Conservation (phyloP, 2,797 vertebrate species). For the Hyperoplus immaculatus region DNA sequence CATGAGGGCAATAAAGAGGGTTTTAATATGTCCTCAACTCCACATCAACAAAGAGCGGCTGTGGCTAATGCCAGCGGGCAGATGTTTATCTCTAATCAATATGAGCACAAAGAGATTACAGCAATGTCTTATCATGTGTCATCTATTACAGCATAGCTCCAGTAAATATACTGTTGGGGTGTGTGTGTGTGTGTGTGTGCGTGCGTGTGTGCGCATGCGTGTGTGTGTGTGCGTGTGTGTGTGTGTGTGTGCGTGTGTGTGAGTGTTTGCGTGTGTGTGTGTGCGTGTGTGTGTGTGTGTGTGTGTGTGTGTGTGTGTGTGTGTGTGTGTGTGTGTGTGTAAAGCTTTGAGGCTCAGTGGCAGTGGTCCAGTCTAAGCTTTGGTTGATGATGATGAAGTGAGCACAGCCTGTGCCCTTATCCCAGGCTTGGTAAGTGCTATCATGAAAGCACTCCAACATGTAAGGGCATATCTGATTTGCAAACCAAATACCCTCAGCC, state of each 20-base stretch:
- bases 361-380: slow-evolving; percentile 44
- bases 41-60: slow-evolving; percentile 28
- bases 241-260: neutral
- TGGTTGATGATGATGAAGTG: slow-evolving; percentile 21
- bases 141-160: slow-evolving; percentile 48
- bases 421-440: slow-evolving; percentile 41
- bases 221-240: neutral
- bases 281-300: slow-evolving; percentile 19
- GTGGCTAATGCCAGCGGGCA: slow-evolving; percentile 25
- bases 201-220: slow-evolving; percentile 3
- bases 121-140: slow-evolving; percentile 57
- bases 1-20: slow-evolving; percentile 45
- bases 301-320: slow-evolving; percentile 14
- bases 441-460: slow-evolving; percentile 63
- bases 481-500: slow-evolving; percentile 57
- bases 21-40: slow-evolving; percentile 60
- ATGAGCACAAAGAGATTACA: slow-evolving; percentile 63
- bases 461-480: slow-evolving; percentile 62
- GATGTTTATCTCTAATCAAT: slow-evolving; percentile 72
- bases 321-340: slow-evolving; percentile 11
- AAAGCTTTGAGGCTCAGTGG: slow-evolving; percentile 32
- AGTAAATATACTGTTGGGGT: slow-evolving; percentile 40
- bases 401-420: slow-evolving; percentile 39
- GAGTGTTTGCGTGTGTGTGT: slow-evolving; percentile 2
- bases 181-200: slow-evolving; percentile 7